A percentile compares a stretch with the other conserved stretches of the same genome.
Evolutionary conservation across 92 coral and sea anemone species (phyloP).

Genomic region (Hydrozoanthus gracilis): DNA sequence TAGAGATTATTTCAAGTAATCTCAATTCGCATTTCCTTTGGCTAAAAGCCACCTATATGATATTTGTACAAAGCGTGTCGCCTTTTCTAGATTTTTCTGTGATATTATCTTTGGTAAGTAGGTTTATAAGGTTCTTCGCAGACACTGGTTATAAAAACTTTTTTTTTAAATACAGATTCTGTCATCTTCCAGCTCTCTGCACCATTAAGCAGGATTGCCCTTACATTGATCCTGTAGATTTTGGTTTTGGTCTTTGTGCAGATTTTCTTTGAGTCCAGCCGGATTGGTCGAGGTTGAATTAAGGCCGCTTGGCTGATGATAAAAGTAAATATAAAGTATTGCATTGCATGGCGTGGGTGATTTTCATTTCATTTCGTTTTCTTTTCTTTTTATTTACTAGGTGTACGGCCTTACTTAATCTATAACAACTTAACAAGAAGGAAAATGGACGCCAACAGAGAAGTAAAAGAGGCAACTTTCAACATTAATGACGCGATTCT

Average conservation of each 20-base stretch:
- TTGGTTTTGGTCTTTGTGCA: too few relatives aligned
- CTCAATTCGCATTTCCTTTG: too few relatives aligned
- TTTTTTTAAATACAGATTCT: not conserved
- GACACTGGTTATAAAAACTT: not conserved
- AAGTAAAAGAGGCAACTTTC: conserved; percentile 35
- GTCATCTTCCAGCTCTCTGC: not conserved
- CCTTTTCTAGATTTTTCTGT: not conserved
- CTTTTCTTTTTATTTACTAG: not conserved
- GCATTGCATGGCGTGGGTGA: not conserved
- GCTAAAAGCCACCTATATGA: too few relatives aligned
- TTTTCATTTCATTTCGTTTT: not conserved
- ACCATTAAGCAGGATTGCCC: not conserved
- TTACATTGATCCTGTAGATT: not conserved
- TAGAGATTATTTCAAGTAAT: too few relatives aligned
- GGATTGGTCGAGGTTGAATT: too few relatives aligned
- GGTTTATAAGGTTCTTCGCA: not conserved
- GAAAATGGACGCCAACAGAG: conserved; percentile 47
- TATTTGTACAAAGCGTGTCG: not conserved
- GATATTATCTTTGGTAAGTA: not conserved
- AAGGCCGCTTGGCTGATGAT: not conserved
- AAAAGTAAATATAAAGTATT: not conserved
- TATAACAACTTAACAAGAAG: conserved; percentile 29
- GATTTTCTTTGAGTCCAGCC: too few relatives aligned
- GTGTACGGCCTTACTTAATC: conserved; percentile 51
- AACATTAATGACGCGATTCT: conserved; percentile 26